Conservation (phyloP, 2,113 vertebrate species). For the Seriola rivoliana region DNA sequence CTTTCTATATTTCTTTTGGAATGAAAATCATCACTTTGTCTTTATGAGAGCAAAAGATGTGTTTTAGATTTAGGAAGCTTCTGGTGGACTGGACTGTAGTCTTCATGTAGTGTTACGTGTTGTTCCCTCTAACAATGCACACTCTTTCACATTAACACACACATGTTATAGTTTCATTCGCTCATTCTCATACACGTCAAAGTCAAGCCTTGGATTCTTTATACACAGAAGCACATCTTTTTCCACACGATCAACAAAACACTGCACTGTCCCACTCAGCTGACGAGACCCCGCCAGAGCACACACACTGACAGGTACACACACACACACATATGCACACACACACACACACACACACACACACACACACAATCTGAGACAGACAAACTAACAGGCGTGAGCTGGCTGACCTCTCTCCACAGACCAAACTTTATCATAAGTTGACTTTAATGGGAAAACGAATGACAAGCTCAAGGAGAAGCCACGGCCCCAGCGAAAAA, state of each 20-base stretch:
- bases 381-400: conserved; percentile 5
- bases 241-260: conserved; percentile 1
- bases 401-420: conserved; percentile 20
- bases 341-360: conserved; percentile 22
- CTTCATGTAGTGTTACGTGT: too few species aligned
- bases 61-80: too few species aligned
- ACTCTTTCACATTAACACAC: background rate
- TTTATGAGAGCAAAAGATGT: too few species aligned
- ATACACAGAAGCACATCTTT: background rate
- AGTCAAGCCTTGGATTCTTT: background rate
- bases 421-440: conserved; percentile 73
- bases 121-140: too few species aligned
- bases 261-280: background rate
- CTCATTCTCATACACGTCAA: background rate
- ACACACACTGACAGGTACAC: background rate
- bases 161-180: too few species aligned
- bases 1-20: too few species aligned
- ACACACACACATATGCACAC: conserved; percentile 8
- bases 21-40: too few species aligned
- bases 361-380: conserved; percentile 28
- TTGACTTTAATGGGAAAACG: conserved; percentile 61
- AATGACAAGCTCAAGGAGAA: conserved; percentile 78
- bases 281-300: background rate
- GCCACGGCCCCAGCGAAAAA: conserved; percentile 33
- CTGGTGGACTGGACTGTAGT: too few species aligned